A percentile compares a stretch with the other conserved stretches of the same genome.
These are phyloP conservation scores for Lymantria monacha DNA, from an alignment of 2,888 invertebrate genomes.

Conservation along the genomic window DNA sequence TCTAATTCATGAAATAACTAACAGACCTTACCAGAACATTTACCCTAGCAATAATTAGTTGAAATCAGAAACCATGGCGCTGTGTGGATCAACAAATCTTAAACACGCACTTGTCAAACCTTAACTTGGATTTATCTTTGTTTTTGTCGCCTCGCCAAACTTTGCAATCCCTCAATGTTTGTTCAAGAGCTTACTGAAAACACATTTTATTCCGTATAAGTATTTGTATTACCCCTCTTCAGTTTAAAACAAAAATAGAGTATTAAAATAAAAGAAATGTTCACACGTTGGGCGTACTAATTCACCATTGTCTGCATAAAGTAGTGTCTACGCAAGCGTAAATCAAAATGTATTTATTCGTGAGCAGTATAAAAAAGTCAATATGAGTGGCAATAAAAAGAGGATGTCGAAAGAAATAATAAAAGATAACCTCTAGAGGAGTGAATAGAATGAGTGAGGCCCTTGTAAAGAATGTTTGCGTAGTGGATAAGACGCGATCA, in stretches of 20 bases:
- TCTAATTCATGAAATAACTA: background rate
- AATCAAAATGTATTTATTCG: conserved; percentile 83
- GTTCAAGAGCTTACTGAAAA: conserved; percentile 60
- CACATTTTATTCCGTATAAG: conserved; percentile 42
- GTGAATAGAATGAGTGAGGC: conserved; percentile 76
- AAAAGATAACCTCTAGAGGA: conserved; percentile 78
- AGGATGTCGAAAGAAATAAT: conserved; percentile 75
- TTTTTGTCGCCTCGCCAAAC: conserved; percentile 59
- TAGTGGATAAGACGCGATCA: conserved; percentile 78
- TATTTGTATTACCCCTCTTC: conserved; percentile 32
- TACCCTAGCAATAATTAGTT: conserved; percentile 46
- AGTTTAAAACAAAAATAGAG: conserved; percentile 3
- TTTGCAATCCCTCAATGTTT: conserved; percentile 72
- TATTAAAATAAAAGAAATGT: conserved; percentile 23
- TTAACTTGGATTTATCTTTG: conserved; percentile 75
- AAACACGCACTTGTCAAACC: conserved; percentile 45
- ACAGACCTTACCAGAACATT: conserved; percentile 33
- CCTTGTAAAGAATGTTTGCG: conserved; percentile 80
- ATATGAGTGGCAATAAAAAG: conserved; percentile 79
- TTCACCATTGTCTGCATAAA: conserved; percentile 66
- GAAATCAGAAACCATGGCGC: conserved; percentile 45
- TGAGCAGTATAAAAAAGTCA: conserved; percentile 78
- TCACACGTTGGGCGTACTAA: conserved; percentile 64
- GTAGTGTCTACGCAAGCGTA: conserved; percentile 64
- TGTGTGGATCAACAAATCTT: conserved; percentile 49